Conservation (phyloP, 2,113 vertebrate species). For the Podarcis raffonei region DNA sequence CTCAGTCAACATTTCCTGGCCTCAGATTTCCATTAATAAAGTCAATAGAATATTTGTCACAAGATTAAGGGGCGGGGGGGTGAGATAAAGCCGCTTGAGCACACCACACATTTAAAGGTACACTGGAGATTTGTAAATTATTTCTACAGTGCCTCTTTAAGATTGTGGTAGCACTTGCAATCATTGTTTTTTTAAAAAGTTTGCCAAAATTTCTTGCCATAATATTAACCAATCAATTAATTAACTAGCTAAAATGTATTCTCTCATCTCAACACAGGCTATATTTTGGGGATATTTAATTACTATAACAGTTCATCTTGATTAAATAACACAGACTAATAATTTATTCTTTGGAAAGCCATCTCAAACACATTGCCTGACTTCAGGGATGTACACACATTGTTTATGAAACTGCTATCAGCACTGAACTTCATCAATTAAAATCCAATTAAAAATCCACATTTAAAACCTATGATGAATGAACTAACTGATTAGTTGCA, state of each 20-base stretch:
- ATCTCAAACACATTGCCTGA: neutral
- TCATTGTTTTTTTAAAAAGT: neutral
- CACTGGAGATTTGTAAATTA: neutral
- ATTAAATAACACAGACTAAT: constrained; percentile 4
- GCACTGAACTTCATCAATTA: constrained; percentile 21
- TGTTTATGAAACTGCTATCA: constrained; percentile 20
- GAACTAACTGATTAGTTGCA: constrained; percentile 4
- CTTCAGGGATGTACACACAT: constrained; percentile 4
- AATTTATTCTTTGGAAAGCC: constrained; percentile 12
- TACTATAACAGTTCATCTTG: neutral
- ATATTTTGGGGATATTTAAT: constrained; percentile 8
- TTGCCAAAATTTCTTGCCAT: neutral
- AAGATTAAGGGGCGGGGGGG: neutral
- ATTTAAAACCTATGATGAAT: constrained; percentile 26
- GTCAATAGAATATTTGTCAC: neutral
- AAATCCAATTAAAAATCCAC: constrained; percentile 25
- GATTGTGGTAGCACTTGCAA: neutral
- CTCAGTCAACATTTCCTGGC: neutral
- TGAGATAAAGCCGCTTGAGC: neutral
- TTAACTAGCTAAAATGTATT: constrained; percentile 2
- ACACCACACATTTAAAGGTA: neutral
- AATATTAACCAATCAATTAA: neutral
- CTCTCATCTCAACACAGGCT: neutral
- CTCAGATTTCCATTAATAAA: neutral
- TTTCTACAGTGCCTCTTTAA: neutral